phyloP scores from a whole-genome alignment of 2,888 invertebrate species.

The Lepidocyrtinus sp. region DNA sequence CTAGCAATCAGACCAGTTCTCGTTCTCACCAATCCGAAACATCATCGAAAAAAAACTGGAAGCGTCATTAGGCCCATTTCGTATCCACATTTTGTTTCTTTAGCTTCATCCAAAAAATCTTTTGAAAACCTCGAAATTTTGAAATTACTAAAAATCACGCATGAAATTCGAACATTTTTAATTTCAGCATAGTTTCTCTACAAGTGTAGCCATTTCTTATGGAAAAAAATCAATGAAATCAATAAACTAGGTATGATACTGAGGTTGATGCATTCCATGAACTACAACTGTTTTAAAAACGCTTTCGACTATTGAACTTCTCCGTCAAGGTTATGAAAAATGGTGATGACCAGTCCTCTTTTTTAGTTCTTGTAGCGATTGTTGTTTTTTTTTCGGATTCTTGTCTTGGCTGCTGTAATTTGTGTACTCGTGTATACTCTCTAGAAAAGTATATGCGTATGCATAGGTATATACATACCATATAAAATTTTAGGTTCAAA shows the following conservation, averaged over 20 bases:
- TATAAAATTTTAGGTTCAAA: too few relatives aligned
- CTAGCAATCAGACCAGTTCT: constrained; percentile 42
- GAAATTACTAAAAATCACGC: too few relatives aligned
- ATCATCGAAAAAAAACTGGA: too few relatives aligned
- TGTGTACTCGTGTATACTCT: constrained; percentile 24
- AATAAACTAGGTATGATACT: too few relatives aligned
- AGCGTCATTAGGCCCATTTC: too few relatives aligned
- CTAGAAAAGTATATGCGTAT: constrained; percentile 5
- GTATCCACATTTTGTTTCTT: too few relatives aligned
- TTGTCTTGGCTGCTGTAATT: constrained; percentile 17
- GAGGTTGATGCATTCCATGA: neutral
- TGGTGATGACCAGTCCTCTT: constrained; percentile 52
- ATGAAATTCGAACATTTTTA: too few relatives aligned
- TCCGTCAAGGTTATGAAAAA: constrained; percentile 60
- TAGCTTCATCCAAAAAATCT: too few relatives aligned
- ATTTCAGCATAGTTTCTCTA: too few relatives aligned
- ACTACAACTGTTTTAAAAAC: neutral
- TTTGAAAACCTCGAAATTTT: too few relatives aligned
- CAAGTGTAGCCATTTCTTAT: too few relatives aligned
- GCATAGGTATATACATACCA: constrained; percentile 1
- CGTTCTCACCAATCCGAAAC: constrained; percentile 52
- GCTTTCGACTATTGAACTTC: constrained; percentile 52
- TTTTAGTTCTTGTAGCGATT: constrained; percentile 13
- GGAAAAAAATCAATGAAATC: neutral
- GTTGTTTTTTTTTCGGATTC: constrained; percentile 18